These are phyloP conservation scores for Zootermopsis nevadensis DNA, from an alignment of 2,888 invertebrate genomes.

Conservation along the genomic window DNA sequence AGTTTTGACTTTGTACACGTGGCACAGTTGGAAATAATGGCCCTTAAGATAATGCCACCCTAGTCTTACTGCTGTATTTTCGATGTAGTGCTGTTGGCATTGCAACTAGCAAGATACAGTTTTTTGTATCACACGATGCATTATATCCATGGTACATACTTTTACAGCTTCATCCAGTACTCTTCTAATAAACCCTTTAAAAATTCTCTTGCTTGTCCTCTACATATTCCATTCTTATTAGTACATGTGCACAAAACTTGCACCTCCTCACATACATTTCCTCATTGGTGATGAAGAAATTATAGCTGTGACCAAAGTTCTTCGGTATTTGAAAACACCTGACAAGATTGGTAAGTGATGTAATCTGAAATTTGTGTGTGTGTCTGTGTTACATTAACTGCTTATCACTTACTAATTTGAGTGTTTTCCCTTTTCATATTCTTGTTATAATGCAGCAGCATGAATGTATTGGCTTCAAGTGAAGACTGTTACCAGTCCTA, in stretches of 20 bases:
- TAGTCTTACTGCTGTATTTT: no score
- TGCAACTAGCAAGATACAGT: no score
- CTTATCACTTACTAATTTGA: neutral
- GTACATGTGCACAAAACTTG: neutral
- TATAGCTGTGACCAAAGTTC: conserved; percentile 1
- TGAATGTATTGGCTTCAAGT: no score
- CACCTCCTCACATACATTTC: neutral
- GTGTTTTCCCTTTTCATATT: neutral
- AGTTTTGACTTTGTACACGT: no score
- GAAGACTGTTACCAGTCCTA: no score
- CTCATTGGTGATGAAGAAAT: neutral
- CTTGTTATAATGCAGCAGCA: no score
- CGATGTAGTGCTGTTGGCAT: no score
- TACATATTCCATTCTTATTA: neutral
- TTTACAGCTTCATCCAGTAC: no score
- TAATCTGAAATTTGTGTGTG: neutral
- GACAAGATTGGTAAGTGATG: neutral
- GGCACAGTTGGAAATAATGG: no score
- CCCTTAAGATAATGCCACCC: no score
- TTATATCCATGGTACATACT: no score
- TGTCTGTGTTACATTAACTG: neutral
- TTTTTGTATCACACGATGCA: no score
- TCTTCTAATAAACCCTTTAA: neutral
- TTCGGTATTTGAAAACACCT: neutral
- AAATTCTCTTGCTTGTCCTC: neutral